Percentiles rank a stretch among this genome's conserved stretches.
These are phyloP conservation scores for Limnephilus rhombicus DNA, from an alignment of 2,888 invertebrate species.

Conservation along the genomic window DNA sequence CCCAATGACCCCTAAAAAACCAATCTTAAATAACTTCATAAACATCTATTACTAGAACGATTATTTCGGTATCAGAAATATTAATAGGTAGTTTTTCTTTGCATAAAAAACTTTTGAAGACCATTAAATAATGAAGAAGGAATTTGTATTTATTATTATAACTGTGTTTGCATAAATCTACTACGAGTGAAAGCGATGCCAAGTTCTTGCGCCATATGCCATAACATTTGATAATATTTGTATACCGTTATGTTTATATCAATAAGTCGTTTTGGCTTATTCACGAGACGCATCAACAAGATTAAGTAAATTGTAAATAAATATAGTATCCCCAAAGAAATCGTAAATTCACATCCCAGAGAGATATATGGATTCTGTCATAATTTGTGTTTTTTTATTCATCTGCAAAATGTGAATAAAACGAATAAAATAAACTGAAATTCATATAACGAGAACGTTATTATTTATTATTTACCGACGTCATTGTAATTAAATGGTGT, in stretches of 20 bases:
- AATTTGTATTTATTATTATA: background rate
- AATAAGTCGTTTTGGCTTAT: background rate
- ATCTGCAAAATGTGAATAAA: background rate
- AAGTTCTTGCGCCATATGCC: background rate
- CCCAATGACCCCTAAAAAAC: too few relatives aligned
- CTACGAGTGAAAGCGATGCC: background rate
- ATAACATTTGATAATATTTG: slow-evolving; percentile 1
- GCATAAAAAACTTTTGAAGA: background rate
- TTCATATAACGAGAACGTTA: background rate
- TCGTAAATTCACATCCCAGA: background rate
- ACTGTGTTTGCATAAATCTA: background rate
- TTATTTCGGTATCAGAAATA: background rate
- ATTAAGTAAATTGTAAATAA: background rate
- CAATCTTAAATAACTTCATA: too few relatives aligned
- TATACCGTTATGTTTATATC: background rate
- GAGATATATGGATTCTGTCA: background rate
- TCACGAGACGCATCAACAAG: background rate
- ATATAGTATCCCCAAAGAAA: background rate
- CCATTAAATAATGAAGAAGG: background rate
- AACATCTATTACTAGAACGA: too few relatives aligned
- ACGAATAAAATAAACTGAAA: background rate
- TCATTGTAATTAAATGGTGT: background rate
- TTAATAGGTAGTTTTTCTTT: background rate
- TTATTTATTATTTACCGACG: background rate
- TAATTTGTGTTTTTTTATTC: background rate